These are phyloP conservation scores for Cataglyphis livida DNA, from an alignment of 2,888 invertebrate genomes.

Conservation along the genomic window DNA sequence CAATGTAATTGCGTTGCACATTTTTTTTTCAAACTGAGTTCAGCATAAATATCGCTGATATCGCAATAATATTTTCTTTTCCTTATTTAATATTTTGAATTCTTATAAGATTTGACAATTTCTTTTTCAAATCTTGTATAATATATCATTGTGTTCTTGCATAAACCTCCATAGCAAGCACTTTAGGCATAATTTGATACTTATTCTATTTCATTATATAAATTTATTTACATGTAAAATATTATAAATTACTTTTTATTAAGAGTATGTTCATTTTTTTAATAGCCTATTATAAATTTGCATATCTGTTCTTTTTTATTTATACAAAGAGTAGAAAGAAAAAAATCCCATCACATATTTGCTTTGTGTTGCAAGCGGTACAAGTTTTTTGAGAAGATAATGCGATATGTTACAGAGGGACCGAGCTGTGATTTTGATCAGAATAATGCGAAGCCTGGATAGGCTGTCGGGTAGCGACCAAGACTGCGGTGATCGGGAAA, in stretches of 20 bases:
- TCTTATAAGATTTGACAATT: not conserved
- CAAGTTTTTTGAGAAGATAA: not conserved
- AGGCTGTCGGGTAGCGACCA: slow-evolving; percentile 85
- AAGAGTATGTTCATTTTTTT: not conserved
- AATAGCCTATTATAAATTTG: not conserved
- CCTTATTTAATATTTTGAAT: not conserved
- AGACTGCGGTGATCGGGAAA: slow-evolving; percentile 84
- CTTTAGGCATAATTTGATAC: slow-evolving; percentile 2
- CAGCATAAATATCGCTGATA: not conserved
- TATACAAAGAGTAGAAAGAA: slow-evolving; percentile 24
- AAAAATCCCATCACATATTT: not conserved
- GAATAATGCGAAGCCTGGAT: slow-evolving; percentile 85
- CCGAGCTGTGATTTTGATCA: slow-evolving; percentile 68
- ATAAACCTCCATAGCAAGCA: not conserved
- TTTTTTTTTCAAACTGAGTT: not conserved
- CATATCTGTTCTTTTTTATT: not conserved
- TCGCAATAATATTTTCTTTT: not conserved
- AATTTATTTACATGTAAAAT: not conserved
- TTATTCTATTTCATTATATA: not conserved
- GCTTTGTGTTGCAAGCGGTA: not conserved
- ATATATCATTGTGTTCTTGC: not conserved
- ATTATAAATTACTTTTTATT: not conserved
- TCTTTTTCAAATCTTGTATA: not conserved
- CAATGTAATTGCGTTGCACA: slow-evolving; percentile 2
- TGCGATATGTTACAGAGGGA: slow-evolving; percentile 61